phyloP scores from a whole-genome alignment of 2,113 vertebrate genomes.

The Alaudala cheleensis region DNA sequence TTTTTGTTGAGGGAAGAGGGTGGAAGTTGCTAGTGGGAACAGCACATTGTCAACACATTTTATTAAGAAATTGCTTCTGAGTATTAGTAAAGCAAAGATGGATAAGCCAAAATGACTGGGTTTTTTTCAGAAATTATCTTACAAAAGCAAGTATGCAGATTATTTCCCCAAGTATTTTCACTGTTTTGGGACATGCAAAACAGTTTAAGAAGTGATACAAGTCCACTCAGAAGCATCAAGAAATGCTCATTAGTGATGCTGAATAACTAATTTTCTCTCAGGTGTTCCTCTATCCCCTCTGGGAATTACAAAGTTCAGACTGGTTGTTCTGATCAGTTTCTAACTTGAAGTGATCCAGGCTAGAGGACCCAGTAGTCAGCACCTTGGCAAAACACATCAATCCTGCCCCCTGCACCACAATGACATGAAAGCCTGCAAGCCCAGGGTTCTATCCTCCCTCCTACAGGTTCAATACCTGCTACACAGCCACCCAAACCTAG shows the following conservation, averaged over 20 bases:
- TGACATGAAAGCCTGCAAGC: neutral
- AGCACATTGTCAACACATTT: neutral
- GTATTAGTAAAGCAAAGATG: neutral
- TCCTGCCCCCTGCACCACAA: neutral
- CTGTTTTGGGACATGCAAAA: neutral
- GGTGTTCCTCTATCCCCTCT: neutral
- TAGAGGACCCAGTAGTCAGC: neutral
- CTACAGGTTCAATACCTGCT: neutral
- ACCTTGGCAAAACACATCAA: neutral
- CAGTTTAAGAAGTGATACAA: neutral
- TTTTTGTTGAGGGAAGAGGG: neutral
- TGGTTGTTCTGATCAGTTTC: neutral
- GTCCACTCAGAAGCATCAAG: neutral
- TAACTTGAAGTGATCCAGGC: neutral
- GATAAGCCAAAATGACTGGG: neutral
- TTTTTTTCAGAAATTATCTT: neutral
- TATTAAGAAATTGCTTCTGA: neutral
- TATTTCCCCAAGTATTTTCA: neutral
- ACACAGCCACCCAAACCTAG: neutral
- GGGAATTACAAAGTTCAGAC: neutral
- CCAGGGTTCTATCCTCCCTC: neutral
- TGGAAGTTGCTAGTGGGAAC: neutral
- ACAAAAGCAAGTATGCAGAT: neutral
- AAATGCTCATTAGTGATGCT: neutral
- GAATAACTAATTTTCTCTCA: neutral